phyloP scores from a whole-genome alignment of 2,888 invertebrate genomes.

The Sinhomidia bicolor region DNA sequence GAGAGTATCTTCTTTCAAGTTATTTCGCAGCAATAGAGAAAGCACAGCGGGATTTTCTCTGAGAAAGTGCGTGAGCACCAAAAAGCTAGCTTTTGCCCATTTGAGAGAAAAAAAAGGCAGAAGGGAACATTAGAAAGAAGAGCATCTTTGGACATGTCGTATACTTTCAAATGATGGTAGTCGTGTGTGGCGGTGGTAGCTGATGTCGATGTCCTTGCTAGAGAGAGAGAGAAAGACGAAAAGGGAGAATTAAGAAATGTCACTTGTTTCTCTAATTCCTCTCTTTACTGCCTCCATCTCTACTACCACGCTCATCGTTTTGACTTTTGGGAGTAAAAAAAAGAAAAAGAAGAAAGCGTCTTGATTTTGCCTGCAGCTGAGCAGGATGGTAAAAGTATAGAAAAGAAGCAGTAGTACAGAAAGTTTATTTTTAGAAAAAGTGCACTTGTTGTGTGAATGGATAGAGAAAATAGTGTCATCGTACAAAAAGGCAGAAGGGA shows the following conservation, averaged over 20 bases:
- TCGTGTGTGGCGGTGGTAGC: not conserved
- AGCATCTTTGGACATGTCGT: not conserved
- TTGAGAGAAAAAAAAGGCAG: not conserved
- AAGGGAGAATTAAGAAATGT: constrained; percentile 34
- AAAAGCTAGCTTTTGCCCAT: no score
- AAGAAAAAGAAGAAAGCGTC: not conserved
- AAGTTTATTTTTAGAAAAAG: not conserved
- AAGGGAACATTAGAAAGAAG: not conserved
- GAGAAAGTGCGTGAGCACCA: constrained; percentile 31
- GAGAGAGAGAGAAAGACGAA: not conserved
- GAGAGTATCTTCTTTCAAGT: not conserved
- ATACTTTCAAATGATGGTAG: not conserved
- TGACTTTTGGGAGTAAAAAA: not conserved
- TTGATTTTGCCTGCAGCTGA: not conserved
- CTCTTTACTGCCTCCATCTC: not conserved
- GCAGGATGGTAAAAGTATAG: no score
- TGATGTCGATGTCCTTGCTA: constrained; percentile 34
- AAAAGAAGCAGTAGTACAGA: no score
- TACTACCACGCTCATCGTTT: not conserved
- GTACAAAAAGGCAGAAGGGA: not conserved
- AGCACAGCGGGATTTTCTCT: constrained; percentile 20
- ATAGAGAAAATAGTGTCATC: no score
- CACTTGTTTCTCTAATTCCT: not conserved
- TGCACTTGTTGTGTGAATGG: no score
- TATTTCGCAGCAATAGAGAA: not conserved